Conservation (phyloP, 2,113 vertebrate genomes). For the Pluvianellus socialis region DNA sequence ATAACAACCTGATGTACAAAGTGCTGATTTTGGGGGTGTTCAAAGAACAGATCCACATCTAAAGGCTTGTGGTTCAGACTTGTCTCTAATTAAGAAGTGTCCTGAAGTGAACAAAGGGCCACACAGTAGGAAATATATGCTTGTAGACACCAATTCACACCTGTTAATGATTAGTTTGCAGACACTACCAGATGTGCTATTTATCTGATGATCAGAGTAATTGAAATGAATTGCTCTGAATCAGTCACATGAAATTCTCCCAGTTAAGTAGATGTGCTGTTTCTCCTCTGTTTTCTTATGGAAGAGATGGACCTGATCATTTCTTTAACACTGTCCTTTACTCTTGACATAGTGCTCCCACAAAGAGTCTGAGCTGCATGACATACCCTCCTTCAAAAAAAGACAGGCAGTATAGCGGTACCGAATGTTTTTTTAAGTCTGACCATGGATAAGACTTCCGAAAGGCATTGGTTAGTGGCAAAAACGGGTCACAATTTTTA, state of each 20-base stretch:
- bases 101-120: slow-evolving; percentile 66
- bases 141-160: slow-evolving; percentile 66
- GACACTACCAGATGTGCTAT: slow-evolving; percentile 64
- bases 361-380: neutral
- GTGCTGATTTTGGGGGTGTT: slow-evolving; percentile 45
- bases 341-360: neutral
- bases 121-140: slow-evolving; percentile 50
- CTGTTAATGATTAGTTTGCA: slow-evolving; percentile 70
- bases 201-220: slow-evolving; percentile 69
- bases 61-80: slow-evolving; percentile 29
- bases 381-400: neutral
- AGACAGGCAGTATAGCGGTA: neutral
- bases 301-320: neutral
- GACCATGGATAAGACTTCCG: neutral
- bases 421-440: neutral
- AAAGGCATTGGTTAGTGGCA: neutral
- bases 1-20: slow-evolving; percentile 27
- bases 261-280: slow-evolving; percentile 20
- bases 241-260: slow-evolving; percentile 48
- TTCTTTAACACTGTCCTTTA: neutral
- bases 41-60: slow-evolving; percentile 56
- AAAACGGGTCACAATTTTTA: neutral
- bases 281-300: slow-evolving; percentile 8
- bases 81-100: slow-evolving; percentile 66
- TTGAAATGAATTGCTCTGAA: slow-evolving; percentile 68